Evolutionary conservation across 2,888 invertebrate genomes (phyloP), one percentile per base, ranked within the genome.

Genomic region (Apotomis turbidana): DNA sequence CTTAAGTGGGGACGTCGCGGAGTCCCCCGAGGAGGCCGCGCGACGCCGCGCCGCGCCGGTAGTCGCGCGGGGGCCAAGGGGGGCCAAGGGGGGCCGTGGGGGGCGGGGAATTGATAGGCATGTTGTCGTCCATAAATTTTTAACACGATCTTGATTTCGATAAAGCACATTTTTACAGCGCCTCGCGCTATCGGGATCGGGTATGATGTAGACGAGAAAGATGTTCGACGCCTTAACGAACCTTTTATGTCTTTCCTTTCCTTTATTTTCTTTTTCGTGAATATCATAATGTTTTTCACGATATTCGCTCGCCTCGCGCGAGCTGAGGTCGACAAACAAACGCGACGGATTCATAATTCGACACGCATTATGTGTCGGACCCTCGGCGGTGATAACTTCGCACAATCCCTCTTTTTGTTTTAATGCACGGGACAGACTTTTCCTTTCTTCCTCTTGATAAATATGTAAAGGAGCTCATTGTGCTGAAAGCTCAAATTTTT

Each of bases 61-160:
- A 27, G 27, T 27, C 27, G 27, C 27, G 27, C 27, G 27, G 27
- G 27, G 27, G 27, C 2, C 27, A 1, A 15, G 27, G 27, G 27
- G 27, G 27, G 27, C 27, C 27, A 15, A 15, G 27, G 27, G 12
- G 36, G 41, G 49, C 36, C 36, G 51, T n/a, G n/a, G 63, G 36
- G 12, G 44, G 58, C 6, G 12, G 15, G 15, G 51, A 46, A 59
- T 13, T 67, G 67, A 68, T 67, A 61, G 61, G 57, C 51, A 51
- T 60, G 67, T 61, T 68, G 51, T 57, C 67, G 61, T 57, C 67
- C 67, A 68, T 71, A 68, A 62, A 71, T 68, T 63, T 72, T 68
- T 59, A 72, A 72, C 63, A 72, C 68, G 68, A 72, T 72, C 68
- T 63, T 63, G 72, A 72, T 72, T 72, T 58, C 71, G 71, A 71